Percentiles rank a stretch among this genome's conserved stretches.
Evolutionary conservation across 2,888 invertebrate species (phyloP).

Genomic region (Therioaphis trifolii): DNA sequence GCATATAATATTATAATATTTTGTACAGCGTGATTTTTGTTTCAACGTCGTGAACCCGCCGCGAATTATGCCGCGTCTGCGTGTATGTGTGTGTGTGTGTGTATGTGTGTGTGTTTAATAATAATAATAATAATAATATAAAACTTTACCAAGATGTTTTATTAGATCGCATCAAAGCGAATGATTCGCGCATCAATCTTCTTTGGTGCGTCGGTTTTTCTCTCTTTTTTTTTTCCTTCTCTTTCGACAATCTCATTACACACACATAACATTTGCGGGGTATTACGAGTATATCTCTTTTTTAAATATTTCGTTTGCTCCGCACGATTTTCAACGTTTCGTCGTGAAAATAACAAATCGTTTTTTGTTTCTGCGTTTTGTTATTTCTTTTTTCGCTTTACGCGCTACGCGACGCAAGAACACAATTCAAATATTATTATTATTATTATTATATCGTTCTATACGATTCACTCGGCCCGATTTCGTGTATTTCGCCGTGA

Average conservation of each 20-base stretch:
- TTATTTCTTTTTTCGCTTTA: neutral
- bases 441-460: too few relatives aligned
- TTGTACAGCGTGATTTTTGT: too few relatives aligned
- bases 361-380: neutral
- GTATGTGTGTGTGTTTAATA: neutral
- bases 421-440: too few relatives aligned
- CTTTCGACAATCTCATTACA: neutral
- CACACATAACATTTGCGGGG: too few relatives aligned
- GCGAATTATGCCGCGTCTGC: neutral
- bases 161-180: slow-evolving; percentile 8
- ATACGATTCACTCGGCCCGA: neutral
- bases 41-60: neutral
- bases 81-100: too few relatives aligned
- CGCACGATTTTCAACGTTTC: neutral
- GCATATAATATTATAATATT: too few relatives aligned
- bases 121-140: too few relatives aligned
- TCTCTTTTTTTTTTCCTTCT: neutral
- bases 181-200: neutral
- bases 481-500: neutral
- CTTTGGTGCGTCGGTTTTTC: neutral
- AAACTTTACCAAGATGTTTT: neutral
- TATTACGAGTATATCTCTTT: too few relatives aligned
- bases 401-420: too few relatives aligned
- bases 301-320: neutral
- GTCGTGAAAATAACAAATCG: neutral